Conservation (phyloP, 2,113 vertebrate species). For the Nerophis lumbriciformis region DNA sequence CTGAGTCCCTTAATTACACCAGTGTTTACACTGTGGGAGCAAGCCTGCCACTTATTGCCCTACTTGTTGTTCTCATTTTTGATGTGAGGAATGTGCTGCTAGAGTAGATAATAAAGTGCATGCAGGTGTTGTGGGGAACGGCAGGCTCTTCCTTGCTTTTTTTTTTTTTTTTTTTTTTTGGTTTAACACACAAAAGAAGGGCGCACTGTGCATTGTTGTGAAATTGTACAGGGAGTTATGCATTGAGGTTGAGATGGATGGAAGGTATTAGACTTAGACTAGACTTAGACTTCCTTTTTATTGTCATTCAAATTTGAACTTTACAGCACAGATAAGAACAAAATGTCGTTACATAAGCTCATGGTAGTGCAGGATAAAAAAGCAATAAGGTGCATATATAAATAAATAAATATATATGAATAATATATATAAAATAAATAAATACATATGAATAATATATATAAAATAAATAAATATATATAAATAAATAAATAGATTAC, state of each 20-base stretch:
- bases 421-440: too few relatives aligned
- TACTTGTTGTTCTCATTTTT: conserved; percentile 55
- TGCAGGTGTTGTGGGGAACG: conserved; percentile 28
- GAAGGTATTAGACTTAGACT: too few relatives aligned
- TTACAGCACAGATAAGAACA: too few relatives aligned
- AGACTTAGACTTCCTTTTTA: too few relatives aligned
- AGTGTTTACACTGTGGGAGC: conserved; percentile 45
- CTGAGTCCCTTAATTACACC: conserved; percentile 53
- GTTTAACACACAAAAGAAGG: conserved; percentile 31
- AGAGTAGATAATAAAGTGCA: not conserved
- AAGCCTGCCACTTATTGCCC: conserved; percentile 40
- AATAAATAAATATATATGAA: too few relatives aligned
- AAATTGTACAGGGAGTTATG: conserved; percentile 30
- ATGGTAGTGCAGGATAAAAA: too few relatives aligned
- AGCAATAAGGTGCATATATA: too few relatives aligned
- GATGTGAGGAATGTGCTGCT: conserved; percentile 3
- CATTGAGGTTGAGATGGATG: conserved; percentile 6
- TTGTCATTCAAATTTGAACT: too few relatives aligned
- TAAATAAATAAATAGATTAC: too few relatives aligned
- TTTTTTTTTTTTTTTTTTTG: conserved; percentile 23
- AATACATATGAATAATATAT: too few relatives aligned
- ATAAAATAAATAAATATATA: too few relatives aligned
- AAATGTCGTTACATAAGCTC: too few relatives aligned
- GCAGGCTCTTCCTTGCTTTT: conserved; percentile 4
- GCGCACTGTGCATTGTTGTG: conserved; percentile 7